Evolutionary conservation across 1,140 invertebrate genomes (phyloP).

Genomic region (Caerostris darwini): DNA sequence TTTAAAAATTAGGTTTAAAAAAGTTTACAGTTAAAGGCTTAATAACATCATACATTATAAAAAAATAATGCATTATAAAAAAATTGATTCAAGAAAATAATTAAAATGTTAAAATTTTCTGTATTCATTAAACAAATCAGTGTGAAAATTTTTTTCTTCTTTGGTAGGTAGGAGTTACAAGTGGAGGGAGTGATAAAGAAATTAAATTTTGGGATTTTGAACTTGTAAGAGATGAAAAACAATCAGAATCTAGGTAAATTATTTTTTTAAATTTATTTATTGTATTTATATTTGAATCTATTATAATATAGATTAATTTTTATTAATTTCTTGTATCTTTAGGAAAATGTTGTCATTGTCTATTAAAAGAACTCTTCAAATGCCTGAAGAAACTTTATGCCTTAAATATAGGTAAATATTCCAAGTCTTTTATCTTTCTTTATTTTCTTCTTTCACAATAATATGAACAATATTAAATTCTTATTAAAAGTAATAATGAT

Average conservation of each 20-base stretch:
- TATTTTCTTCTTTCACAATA: no score
- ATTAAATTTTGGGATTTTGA: slow-evolving; percentile 98
- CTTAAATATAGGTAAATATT: slow-evolving; percentile 82
- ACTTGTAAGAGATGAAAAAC: slow-evolving; percentile 81
- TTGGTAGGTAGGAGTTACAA: slow-evolving; percentile 87
- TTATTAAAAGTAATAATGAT: no score
- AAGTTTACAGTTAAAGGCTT: no score
- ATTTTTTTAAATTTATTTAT: neutral
- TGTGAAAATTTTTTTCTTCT: neutral
- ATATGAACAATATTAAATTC: no score
- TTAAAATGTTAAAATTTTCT: no score
- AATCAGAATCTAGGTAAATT: slow-evolving; percentile 45
- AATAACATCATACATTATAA: no score
- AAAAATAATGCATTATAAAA: no score
- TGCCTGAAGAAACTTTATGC: slow-evolving; percentile 93
- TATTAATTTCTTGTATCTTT: slow-evolving; percentile 57
- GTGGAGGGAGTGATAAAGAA: slow-evolving; percentile 93
- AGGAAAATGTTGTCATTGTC: slow-evolving; percentile 89
- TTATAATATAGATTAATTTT: neutral
- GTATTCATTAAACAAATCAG: no score
- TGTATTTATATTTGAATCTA: neutral
- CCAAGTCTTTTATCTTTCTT: no score
- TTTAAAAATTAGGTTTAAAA: no score
- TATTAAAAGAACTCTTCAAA: slow-evolving; percentile 90
- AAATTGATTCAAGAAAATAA: no score